A percentile compares a stretch with the other conserved stretches of the same genome.
Conservation (phyloP, 2,888 invertebrate genomes). For the Leptarthrus brevirostris region DNA sequence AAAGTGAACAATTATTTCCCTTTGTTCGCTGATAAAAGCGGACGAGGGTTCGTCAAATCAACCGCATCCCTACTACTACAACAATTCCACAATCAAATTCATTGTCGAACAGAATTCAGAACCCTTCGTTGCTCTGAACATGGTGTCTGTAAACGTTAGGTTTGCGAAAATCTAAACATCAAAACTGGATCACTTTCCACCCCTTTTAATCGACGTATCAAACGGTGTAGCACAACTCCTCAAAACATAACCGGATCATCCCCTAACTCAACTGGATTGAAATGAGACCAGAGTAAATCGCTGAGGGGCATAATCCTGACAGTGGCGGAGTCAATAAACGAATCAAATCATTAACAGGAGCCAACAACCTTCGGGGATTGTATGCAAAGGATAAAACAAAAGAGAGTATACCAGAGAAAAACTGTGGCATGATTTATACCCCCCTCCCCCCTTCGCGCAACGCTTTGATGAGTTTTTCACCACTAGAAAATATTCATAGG, state of each 20-base stretch:
- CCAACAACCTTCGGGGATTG: slow-evolving; percentile 14
- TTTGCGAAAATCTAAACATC: not conserved
- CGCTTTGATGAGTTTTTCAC: slow-evolving; percentile 41
- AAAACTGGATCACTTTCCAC: slow-evolving; percentile 35
- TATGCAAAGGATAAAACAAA: slow-evolving; percentile 27
- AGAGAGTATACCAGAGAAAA: not conserved
- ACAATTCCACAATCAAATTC: slow-evolving; percentile 16
- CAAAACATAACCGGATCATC: slow-evolving; percentile 5
- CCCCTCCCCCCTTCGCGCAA: not conserved
- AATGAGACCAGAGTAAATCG: slow-evolving; percentile 23
- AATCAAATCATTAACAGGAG: slow-evolving; percentile 43
- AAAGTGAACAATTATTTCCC: not conserved
- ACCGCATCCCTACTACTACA: not conserved
- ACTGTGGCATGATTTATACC: not conserved
- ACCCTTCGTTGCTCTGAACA: not conserved
- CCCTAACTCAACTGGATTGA: slow-evolving; percentile 3
- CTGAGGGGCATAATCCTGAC: slow-evolving; percentile 22
- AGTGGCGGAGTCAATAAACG: slow-evolving; percentile 46
- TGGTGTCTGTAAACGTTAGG: not conserved
- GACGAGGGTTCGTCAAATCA: not conserved
- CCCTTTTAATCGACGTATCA: slow-evolving; percentile 38
- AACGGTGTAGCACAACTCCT: not conserved
- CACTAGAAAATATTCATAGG: slow-evolving; percentile 39
- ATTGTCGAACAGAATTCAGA: slow-evolving; percentile 8
- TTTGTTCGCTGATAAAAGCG: not conserved